Percentiles rank a stretch among this genome's conserved stretches.
These are phyloP conservation scores for Dioctria linearis DNA, from an alignment of 2,888 invertebrate genomes.

Conservation along the genomic window DNA sequence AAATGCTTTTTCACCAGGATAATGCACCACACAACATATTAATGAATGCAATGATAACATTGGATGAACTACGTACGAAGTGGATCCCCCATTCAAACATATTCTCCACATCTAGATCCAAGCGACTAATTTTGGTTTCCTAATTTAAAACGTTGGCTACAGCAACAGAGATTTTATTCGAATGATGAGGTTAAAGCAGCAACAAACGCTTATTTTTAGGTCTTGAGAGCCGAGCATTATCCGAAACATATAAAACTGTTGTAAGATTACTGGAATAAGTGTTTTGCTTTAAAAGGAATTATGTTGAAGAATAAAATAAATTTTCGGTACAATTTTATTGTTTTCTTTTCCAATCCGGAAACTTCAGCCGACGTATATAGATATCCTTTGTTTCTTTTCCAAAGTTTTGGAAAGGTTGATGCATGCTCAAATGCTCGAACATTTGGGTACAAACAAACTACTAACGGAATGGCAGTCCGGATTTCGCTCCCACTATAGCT, in stretches of 20 bases:
- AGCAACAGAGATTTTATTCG: background rate
- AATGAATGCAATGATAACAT: background rate
- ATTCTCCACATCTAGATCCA: conserved; percentile 12
- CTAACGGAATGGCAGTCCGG: too few relatives aligned
- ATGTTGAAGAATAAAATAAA: conserved; percentile 53
- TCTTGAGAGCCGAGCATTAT: conserved; percentile 1
- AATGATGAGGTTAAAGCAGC: background rate
- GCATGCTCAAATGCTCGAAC: too few relatives aligned
- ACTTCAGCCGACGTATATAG: too few relatives aligned
- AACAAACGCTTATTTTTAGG: background rate
- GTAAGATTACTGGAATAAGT: conserved; percentile 47
- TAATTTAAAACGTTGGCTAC: too few relatives aligned
- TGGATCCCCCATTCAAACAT: conserved; percentile 28
- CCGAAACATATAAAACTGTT: conserved; percentile 19
- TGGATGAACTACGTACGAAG: conserved; percentile 16
- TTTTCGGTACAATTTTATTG: background rate
- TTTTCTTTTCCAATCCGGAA: too few relatives aligned
- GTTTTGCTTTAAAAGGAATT: conserved; percentile 37
- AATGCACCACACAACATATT: background rate
- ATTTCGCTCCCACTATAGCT: too few relatives aligned
- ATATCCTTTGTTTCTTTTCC: too few relatives aligned
- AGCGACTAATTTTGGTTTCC: background rate
- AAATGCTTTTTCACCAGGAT: conserved; percentile 54
- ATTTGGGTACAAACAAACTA: too few relatives aligned
- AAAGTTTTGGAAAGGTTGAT: too few relatives aligned